phyloP scores from a whole-genome alignment of 2,797 vertebrate species.

The Halcyon smyrnensis region DNA sequence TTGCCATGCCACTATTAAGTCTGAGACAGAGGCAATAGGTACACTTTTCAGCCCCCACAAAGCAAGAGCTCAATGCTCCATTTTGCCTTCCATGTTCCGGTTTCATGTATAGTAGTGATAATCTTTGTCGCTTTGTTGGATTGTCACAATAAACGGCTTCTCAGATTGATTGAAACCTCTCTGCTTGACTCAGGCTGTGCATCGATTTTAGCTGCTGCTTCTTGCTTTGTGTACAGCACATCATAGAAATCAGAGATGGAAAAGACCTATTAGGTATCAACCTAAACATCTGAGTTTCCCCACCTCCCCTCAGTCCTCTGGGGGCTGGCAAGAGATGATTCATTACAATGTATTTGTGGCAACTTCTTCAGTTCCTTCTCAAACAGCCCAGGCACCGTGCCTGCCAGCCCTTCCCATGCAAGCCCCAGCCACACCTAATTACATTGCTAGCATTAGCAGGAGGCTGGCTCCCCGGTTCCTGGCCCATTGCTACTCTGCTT shows the following conservation, averaged over 20 bases:
- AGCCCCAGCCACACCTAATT: not conserved
- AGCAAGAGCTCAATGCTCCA: conserved; percentile 7
- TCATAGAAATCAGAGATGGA: conserved; percentile 63
- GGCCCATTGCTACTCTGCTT: not conserved
- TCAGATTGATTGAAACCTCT: conserved; percentile 70
- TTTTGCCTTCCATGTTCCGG: conserved; percentile 2
- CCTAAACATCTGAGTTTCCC: not conserved
- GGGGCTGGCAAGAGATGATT: not conserved
- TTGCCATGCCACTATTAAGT: conserved; percentile 1
- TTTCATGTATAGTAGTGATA: conserved; percentile 43
- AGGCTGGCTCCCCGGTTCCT: not conserved
- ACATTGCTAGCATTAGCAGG: not conserved
- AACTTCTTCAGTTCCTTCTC: not conserved
- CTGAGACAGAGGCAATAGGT: not conserved
- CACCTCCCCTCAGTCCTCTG: not conserved
- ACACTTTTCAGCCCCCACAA: not conserved
- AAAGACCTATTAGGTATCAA: conserved; percentile 59
- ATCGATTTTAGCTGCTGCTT: conserved; percentile 63
- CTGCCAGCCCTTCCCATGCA: not conserved
- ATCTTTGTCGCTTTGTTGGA: conserved; percentile 66
- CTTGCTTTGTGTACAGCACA: conserved; percentile 61
- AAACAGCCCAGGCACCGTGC: not conserved
- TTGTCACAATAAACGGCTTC: conserved; percentile 55
- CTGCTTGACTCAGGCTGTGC: conserved; percentile 24
- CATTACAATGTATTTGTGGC: not conserved